Evolutionary conservation across 2,797 vertebrate genomes (phyloP), one percentile per base, ranked within the genome.

Genomic region (Xyrichtys novacula): DNA sequence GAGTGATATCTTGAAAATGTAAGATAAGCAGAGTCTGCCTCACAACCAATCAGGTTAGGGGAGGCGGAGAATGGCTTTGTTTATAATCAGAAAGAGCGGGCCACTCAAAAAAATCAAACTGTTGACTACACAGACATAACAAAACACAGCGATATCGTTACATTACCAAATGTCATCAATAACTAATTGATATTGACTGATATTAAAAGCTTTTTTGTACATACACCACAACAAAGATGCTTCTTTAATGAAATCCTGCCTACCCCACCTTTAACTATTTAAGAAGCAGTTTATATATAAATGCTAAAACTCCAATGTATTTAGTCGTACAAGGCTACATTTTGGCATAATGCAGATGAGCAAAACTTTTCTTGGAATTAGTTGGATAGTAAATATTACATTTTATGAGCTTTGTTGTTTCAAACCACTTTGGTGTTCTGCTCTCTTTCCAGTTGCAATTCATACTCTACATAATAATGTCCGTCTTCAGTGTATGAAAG

Each of bases 401-500:
- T 31, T 46, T 66, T 1, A 39, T 43, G 6, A 31, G 15, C 25
- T 64, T 62, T 66, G 54, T 71, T 74, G 29, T 26, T 28, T 56
- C 22, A 67, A 57, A 16, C 47, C 16, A 71, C 25, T 38, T 71
- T 20, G 19, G 9, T 31, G 16, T 50, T 54, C 12, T 46, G 36
- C 19, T 19, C 53, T 66, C 58, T 69, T 52, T 12, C 17, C 62
- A 10, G 14, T 62, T 67, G 34, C 58, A 68, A 5, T 60, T n/a
- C 32, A 22, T 20, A 19, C 38, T 46, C 17, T 11, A 23, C 65
- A 38, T 26, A 44, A 34, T 56, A 40, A 29, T 69, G 7, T 20
- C 54, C 4, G 22, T 61, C 26, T 61, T 57, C 25, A 15, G 42
- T 50, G 14, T 31, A 44, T 70, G 56, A 75, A 44, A 76, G 42